phyloP scores from a whole-genome alignment of 2,797 vertebrate genomes.

The Novumbra hubbsi region DNA sequence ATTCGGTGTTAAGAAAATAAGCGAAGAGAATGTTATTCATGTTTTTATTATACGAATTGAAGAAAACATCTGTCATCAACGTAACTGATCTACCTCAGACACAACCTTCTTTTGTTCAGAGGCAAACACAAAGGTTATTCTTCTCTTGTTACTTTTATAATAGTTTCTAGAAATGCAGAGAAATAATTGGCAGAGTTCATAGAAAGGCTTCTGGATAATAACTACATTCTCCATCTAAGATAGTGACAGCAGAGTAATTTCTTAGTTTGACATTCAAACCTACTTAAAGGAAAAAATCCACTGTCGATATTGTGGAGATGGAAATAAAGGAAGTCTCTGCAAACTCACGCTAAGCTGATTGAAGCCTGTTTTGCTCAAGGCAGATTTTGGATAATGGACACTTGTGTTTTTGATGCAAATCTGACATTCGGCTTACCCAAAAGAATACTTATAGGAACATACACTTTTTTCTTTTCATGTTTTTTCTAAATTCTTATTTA shows the following conservation, averaged over 20 bases:
- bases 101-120: background rate
- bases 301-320: constrained; percentile 18
- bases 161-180: constrained; percentile 24
- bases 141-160: constrained; percentile 24
- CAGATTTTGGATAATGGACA: constrained; percentile 22
- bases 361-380: constrained; percentile 16
- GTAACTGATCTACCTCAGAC: constrained; percentile 18
- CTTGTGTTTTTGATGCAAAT: constrained; percentile 31
- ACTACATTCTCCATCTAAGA: constrained; percentile 24
- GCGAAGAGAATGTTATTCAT: background rate
- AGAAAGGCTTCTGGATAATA: constrained; percentile 34
- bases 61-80: constrained; percentile 6
- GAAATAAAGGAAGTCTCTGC: constrained; percentile 26
- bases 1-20: constrained; percentile 11
- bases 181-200: constrained; percentile 44
- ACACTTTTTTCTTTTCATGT: constrained; percentile 21
- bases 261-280: constrained; percentile 22
- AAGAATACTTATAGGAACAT: too few species aligned
- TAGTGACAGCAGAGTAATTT: constrained; percentile 31
- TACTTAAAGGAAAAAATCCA: constrained; percentile 41
- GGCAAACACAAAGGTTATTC: constrained; percentile 16
- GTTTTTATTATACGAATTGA: constrained; percentile 4
- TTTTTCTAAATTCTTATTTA: too few species aligned
- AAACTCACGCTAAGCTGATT: constrained; percentile 18
- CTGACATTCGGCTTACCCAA: constrained; percentile 15